A percentile compares a stretch with the other conserved stretches of the same genome.
These are phyloP conservation scores for Papilio polytes DNA, from an alignment of 1,140 invertebrate species.

Conservation along the genomic window DNA sequence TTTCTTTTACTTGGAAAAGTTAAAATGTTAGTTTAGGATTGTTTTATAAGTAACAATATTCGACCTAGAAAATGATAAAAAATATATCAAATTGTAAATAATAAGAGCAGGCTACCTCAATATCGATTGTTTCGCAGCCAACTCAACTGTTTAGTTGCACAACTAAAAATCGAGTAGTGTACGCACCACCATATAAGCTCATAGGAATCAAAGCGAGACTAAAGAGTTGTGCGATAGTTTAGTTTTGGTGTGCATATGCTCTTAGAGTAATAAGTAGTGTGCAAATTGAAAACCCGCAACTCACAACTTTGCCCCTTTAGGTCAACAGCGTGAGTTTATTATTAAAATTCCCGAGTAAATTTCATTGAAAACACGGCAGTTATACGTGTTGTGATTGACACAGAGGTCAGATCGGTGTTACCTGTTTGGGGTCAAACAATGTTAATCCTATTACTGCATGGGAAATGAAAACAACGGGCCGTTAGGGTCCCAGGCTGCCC, in stretches of 20 bases:
- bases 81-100: background rate
- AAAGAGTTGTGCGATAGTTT: too few species aligned
- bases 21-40: too few species aligned
- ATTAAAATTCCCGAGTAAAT: background rate
- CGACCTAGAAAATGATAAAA: background rate
- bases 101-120: background rate
- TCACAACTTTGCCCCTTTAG: background rate
- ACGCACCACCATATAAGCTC: too few species aligned
- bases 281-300: background rate
- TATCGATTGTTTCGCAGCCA: too few species aligned
- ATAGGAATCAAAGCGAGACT: too few species aligned
- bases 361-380: conserved; percentile 30
- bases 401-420: conserved; percentile 15
- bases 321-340: conserved; percentile 17
- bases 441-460: conserved; percentile 33
- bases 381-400: conserved; percentile 30
- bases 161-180: too few species aligned
- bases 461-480: conserved; percentile 29
- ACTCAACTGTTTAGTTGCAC: too few species aligned
- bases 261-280: background rate
- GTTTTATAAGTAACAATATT: too few species aligned
- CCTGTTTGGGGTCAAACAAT: conserved; percentile 37
- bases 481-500: conserved; percentile 24
- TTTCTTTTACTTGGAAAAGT: too few species aligned
- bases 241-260: too few species aligned